Base-by-base conservation (phyloP, 2,113 vertebrate species). In the Perca flavescens region DNA sequence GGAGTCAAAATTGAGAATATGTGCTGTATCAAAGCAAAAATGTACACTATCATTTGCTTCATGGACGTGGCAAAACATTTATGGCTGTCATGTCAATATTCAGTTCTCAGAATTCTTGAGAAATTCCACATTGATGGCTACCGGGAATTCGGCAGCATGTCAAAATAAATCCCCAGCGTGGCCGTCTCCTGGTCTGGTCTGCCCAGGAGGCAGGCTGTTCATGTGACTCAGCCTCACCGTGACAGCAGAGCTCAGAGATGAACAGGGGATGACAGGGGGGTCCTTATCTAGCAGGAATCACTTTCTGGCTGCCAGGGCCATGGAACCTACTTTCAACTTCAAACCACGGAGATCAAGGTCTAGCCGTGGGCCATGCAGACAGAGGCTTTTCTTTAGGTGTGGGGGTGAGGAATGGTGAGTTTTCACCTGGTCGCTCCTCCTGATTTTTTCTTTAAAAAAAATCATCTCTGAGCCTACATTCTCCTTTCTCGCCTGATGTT, bases 321-420 rank as follows among this genome's bases (percentile, higher is more conserved):
- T 86, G 90, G 88, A 92, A 89, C 90, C 91, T 88, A 83, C 94
- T 94, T 95, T 96, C 90, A 95, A 95, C 94, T 95, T 96, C 94
- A 94, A 94, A 95, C 90, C 56, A 67, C 84, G 56, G 70, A 95
- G 94, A 96, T 94, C 93, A 96, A 96, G 94, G 83, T 90, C 90
- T 91, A 92, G 94, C 94, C 92, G 91, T 64, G 0, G 53, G 95
- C 88, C 0, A 93, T 77, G 91, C 90, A 86, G 70, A 63, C 91
- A 91, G 90, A 92, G 89, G 86, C 89, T 89, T 88, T 91, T 95
- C 54, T 94, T 77, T 86, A 93, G 83, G 93, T 91, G 89, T 91
- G 90, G 77, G 86, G 76, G 79, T 76, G 67, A 2, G 8, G 87
- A 81, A 81, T 15, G 60, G 50, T n/a, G 75, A 0, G 22, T 85